Percentiles rank a stretch among this genome's conserved stretches.
phyloP scores from a whole-genome alignment of 2,888 invertebrate genomes.

The Caenorhabditis afra region DNA sequence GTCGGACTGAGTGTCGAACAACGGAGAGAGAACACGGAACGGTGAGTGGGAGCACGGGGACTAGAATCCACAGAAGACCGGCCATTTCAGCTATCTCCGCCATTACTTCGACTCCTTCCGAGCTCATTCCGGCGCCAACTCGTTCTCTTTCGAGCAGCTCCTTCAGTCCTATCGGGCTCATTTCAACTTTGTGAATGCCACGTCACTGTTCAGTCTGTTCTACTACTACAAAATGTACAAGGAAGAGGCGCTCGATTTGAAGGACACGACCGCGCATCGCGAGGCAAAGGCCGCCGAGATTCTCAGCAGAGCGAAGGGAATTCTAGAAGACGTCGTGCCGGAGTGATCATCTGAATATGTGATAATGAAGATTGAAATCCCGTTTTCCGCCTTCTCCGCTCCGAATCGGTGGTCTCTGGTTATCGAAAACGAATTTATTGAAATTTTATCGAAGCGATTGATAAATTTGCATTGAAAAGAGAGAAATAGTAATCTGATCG shows the following conservation, averaged over 20 bases:
- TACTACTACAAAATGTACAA: slow-evolving; percentile 60
- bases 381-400: too few relatives aligned
- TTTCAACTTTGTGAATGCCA: slow-evolving; percentile 50
- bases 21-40: slow-evolving; percentile 21
- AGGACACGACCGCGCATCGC: slow-evolving; percentile 2
- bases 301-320: slow-evolving; percentile 37
- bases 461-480: not conserved
- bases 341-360: too few relatives aligned
- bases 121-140: not conserved
- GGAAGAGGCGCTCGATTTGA: slow-evolving; percentile 17
- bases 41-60: too few relatives aligned
- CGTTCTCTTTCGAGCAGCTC: slow-evolving; percentile 41
- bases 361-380: too few relatives aligned
- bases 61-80: not conserved
- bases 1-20: slow-evolving; percentile 31
- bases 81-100: slow-evolving; percentile 36
- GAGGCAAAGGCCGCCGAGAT: slow-evolving; percentile 40
- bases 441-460: not conserved
- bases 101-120: slow-evolving; percentile 38
- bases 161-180: slow-evolving; percentile 28
- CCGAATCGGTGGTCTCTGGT: too few relatives aligned
- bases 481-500: too few relatives aligned
- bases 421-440: not conserved
- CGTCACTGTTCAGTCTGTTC: slow-evolving; percentile 41
- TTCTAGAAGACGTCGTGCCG: slow-evolving; percentile 29